A percentile compares a stretch with the other conserved stretches of the same genome.
Evolutionary conservation across 2,888 invertebrate genomes (phyloP).

Genomic region (Microplitis manilae): DNA sequence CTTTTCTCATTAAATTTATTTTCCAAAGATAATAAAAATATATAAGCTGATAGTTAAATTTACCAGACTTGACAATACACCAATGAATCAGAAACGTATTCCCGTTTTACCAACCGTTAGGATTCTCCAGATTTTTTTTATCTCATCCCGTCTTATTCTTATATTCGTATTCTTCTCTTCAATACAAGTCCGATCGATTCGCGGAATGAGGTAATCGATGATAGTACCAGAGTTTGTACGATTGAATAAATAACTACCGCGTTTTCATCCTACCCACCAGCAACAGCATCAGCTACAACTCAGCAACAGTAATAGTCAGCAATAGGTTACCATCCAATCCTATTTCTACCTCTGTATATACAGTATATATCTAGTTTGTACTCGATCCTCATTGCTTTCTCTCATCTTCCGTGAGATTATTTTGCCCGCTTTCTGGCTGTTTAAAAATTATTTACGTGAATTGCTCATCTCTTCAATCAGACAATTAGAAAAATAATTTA

Average conservation of each 20-base stretch:
- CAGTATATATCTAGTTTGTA: no score
- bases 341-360: background rate
- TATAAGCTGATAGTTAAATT: constrained; percentile 7
- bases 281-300: no score
- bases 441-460: background rate
- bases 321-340: background rate
- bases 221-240: constrained; percentile 33
- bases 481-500: background rate
- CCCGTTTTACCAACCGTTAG: constrained; percentile 39
- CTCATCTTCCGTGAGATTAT: background rate
- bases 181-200: constrained; percentile 37
- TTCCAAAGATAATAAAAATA: background rate
- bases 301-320: background rate
- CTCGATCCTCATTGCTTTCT: background rate
- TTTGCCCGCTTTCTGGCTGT: background rate
- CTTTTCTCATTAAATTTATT: no score
- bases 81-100: constrained; percentile 11
- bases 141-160: background rate
- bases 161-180: constrained; percentile 11
- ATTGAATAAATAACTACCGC: constrained; percentile 44
- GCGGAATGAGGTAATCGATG: constrained; percentile 41
- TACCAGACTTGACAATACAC: background rate
- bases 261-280: background rate
- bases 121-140: constrained; percentile 15
- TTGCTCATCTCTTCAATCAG: background rate